Conservation (phyloP, 2,888 invertebrate species). For the Anoncus sp. region DNA sequence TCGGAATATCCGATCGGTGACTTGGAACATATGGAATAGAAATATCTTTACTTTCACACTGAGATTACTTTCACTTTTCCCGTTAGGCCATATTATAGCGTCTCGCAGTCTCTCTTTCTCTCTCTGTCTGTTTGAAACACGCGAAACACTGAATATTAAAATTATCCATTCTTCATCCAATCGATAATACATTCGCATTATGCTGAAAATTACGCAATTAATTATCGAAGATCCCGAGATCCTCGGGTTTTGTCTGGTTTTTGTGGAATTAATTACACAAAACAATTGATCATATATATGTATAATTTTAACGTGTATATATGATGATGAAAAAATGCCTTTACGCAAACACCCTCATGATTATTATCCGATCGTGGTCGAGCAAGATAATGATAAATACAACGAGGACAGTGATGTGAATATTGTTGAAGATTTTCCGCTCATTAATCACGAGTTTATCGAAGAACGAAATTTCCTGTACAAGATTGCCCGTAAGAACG, state of each 20-base stretch:
- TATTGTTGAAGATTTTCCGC: conserved; percentile 45
- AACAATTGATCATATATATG: background rate
- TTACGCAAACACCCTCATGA: conserved; percentile 20
- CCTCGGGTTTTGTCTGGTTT: background rate
- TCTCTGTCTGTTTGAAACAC: background rate
- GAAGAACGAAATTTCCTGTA: conserved; percentile 10
- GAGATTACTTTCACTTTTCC: conserved; percentile 5
- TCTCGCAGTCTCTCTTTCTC: background rate
- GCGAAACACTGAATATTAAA: no score
- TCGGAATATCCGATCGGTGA: background rate
- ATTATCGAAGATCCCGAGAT: background rate
- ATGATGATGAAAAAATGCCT: conserved; percentile 26
- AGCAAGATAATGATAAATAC: conserved; percentile 26
- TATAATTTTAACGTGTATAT: background rate
- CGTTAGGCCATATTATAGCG: conserved; percentile 1
- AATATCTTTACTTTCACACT: background rate
- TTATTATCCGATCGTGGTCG: conserved; percentile 28
- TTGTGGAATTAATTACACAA: no score
- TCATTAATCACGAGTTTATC: conserved; percentile 34
- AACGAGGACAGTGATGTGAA: conserved; percentile 46
- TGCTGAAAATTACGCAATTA: no score
- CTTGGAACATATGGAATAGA: background rate
- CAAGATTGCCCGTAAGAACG: conserved; percentile 20
- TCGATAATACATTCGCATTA: no score
- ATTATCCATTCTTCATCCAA: no score